Base-by-base conservation (phyloP, 2,888 invertebrate genomes). In the Hemithea aestivaria region DNA sequence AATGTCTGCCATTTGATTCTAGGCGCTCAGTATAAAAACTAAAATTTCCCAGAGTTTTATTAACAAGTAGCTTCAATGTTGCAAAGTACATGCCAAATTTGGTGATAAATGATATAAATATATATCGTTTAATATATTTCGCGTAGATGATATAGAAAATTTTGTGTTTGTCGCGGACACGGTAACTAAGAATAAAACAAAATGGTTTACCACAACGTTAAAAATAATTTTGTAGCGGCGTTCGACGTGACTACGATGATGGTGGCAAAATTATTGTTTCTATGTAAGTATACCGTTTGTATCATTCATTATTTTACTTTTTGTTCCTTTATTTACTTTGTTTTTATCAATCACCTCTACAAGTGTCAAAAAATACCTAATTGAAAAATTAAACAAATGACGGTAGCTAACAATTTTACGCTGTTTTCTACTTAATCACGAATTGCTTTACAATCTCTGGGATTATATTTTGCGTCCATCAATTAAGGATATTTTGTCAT, bases 21-120 rank as follows among this genome's bases (percentile, higher is more conserved):
- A 63, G 58, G 53, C 65, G 66, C 69, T 74, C 67, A 65, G 78
- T 74, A 72, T 77, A 74, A 78, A 80, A 73, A 66, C 68, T 71
- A 70, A 73, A 73, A 74, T 66, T 69, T 56, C 71, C 50, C 45
- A 55, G 64, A 62, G 62, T 67, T 62, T 53, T 45, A 52, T 46
- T 36, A 52, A 53, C 53, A 57, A 66, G 62, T 60, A 51, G 60
- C 66, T 2, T 16, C 16, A 69, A 72, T 71, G 73, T 64, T 61
- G 53, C 53, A 55, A 58, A 65, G 49, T 58, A 39, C 38, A 58
- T 48, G 59, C 57, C 56, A 63, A 65, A 69, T 50, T 48, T 23
- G 45, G 62, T 66, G 65, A 64, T 61, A 65, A 45, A 53, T 53
- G 37, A 50, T 20, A 45, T 35, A 23, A 34, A 50, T 39, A 47